Evolutionary conservation across 2,888 invertebrate genomes (phyloP), one percentile per base, ranked within the genome.

Genomic region (Gisinianus flammeolus): DNA sequence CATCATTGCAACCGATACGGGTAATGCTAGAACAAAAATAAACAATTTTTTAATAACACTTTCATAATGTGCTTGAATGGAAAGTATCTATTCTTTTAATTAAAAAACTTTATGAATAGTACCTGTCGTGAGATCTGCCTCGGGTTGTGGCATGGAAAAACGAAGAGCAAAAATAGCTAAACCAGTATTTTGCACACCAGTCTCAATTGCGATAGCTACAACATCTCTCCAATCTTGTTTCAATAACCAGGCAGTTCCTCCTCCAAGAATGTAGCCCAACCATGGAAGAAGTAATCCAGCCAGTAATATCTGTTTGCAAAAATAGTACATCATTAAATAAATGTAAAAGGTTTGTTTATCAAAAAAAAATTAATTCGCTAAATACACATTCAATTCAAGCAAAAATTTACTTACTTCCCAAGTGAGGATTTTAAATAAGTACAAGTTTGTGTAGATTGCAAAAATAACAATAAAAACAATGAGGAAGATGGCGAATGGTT

Each of bases 181-280:
- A 64, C 96, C 96, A 0, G 96, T 96, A 88, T 97, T 97, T 88
- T 97, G 96, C 75, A 97, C 92, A 72, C 97, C 96, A 4, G 95
- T 94, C 89, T 97, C 97, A 70, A 97, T 92, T 69, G 94, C 92
- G 85, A 97, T 96, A 5, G 97, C 95, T n/a, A 94, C 88, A 2
- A 91, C 88, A 87, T 96, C 94, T 2, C 89, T 87, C 64, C 89
- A 87, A 5, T 91, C 89, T 86, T 93, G 93, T 31, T 89, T 88
- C 19, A 90, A 88, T 0, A 91, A 31, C 73, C 89, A 88, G 0
- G 94, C 92, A 0, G 91, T 85, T 10, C 90, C 64, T 86, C 91
- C 92, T 1, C 95, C 95, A 54, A 91, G 88, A 2, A 89, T 73
- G 86, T 94, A 96, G 0, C 96, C 96, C 44, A 94, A 86, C 92